phyloP scores from a whole-genome alignment of 1,140 invertebrate species.

The Cydia splendana region DNA sequence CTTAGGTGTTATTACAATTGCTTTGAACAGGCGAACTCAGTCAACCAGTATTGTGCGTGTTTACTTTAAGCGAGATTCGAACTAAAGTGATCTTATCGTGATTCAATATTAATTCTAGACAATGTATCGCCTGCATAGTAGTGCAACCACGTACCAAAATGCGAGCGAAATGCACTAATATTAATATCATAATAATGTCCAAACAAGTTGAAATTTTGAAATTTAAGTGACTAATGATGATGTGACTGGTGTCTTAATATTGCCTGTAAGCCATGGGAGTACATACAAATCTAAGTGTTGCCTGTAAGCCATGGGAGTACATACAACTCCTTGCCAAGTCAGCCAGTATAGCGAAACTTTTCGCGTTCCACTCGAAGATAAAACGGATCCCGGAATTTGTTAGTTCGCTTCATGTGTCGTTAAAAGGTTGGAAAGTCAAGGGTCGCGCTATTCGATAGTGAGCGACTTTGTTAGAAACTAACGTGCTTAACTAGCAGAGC shows the following conservation, averaged over 20 bases:
- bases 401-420: slow-evolving; percentile 27
- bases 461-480: background rate
- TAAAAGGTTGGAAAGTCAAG: slow-evolving; percentile 6
- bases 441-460: background rate
- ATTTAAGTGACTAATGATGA: no score
- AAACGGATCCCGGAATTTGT: slow-evolving; percentile 17
- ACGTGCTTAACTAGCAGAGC: background rate
- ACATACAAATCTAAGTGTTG: background rate
- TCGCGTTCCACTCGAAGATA: slow-evolving; percentile 14
- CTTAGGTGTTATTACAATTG: background rate
- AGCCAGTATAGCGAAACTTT: slow-evolving; percentile 14
- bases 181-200: no score
- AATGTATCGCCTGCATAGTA: no score
- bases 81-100: no score
- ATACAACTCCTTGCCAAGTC: background rate
- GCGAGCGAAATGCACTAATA: no score
- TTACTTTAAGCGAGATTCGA: background rate
- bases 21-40: background rate
- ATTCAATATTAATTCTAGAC: no score
- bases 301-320: background rate
- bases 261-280: background rate
- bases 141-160: no score
- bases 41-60: background rate
- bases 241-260: no score
- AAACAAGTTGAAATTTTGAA: no score